Base-by-base conservation (phyloP, 1,140 invertebrate genomes). In the Lepeophtheirus salmonis region DNA sequence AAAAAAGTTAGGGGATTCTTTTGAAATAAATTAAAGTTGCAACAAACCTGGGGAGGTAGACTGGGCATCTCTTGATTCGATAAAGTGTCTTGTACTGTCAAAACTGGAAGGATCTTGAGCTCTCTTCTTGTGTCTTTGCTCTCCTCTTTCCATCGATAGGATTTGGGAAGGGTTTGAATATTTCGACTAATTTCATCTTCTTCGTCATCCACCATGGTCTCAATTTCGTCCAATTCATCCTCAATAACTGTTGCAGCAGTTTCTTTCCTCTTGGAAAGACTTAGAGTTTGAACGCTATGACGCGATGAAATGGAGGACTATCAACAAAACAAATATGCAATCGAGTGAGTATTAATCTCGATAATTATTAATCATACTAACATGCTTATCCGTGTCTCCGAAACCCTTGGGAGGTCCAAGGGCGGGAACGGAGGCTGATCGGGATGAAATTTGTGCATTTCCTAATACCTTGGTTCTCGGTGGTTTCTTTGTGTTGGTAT, bases 61-160 rank as follows among this genome's bases (percentile, higher is more conserved):
- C 50, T 52, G 16, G 20, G 50, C 50, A 52, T 16, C n/a, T 41
- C 30, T 22, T 18, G n/a, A 21, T 4, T 22, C n/a, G n/a, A n/a
- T 10, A 52, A 12, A 12, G n/a, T 14, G 13, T 57, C 55, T 57
- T 57, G 55, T 41, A 57, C 55, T 14, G 13, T 57, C 21, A 57
- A n/a, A 16, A 57, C 55, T 2, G 55, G 26, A 41, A 24, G 55
- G 55, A 57, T 41, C n/a, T 20, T 20, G 52, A 54, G n/a, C 49
- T n/a, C 14, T 20, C 16, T 22, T 54, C 16, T 54, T 41, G 30
- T 41, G n/a, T 16, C 50, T 16, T 52, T 52, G 4, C 4, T 16
- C 21, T 22, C 50, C 4, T 41, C 30, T n/a, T 41, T 41, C 30
- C 30, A 41, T n/a, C 30, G 6, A 41, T 41, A 41, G 30, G 30